A percentile compares a stretch with the other conserved stretches of the same genome.
phyloP scores from a whole-genome alignment of 2,113 vertebrate genomes.

The Calidris pugnax region DNA sequence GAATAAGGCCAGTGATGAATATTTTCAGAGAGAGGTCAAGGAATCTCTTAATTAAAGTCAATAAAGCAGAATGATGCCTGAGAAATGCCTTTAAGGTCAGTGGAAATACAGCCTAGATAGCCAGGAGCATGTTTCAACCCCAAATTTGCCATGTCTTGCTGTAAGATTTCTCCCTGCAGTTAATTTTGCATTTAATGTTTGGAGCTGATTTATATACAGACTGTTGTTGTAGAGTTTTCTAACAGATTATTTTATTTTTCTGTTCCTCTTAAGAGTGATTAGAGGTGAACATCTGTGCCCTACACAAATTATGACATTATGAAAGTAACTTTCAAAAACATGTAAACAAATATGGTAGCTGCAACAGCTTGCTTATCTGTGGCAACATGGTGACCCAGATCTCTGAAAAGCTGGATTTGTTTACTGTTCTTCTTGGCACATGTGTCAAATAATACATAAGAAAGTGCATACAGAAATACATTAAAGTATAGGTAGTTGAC shows the following conservation, averaged over 20 bases:
- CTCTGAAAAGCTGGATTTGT: background rate
- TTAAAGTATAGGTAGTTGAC: background rate
- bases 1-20: background rate
- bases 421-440: background rate
- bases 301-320: constrained; percentile 21
- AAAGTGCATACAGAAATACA: background rate
- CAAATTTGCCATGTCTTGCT: background rate
- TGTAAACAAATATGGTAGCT: background rate
- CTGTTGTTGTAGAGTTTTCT: background rate
- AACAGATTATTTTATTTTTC: constrained; percentile 7
- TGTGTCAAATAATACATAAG: background rate
- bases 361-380: constrained; percentile 30
- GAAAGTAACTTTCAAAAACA: constrained; percentile 26
- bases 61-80: background rate
- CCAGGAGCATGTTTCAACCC: background rate
- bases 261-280: constrained; percentile 28
- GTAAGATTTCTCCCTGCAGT: background rate
- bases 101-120: background rate
- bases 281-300: constrained; percentile 39
- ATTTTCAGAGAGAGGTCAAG: background rate
- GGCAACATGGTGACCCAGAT: constrained; percentile 34
- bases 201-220: background rate
- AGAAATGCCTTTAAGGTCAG: background rate
- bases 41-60: background rate
- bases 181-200: constrained; percentile 6